Base-by-base conservation (phyloP, 2,113 vertebrate genomes). In the Pao palembangensis region DNA sequence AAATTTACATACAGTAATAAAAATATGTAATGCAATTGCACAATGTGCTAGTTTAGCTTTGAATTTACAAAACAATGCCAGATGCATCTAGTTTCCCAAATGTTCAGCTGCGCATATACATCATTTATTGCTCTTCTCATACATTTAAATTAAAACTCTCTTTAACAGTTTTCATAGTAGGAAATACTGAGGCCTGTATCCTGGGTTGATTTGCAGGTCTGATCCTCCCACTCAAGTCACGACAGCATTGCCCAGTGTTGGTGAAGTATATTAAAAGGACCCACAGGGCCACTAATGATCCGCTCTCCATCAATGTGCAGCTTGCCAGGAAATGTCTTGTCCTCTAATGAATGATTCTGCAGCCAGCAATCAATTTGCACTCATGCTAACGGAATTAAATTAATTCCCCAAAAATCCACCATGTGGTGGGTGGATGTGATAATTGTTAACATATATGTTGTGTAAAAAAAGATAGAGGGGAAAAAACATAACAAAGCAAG, bases 351-450 rank as follows among this genome's bases (percentile, higher is more conserved):
- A 90, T 77, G 77, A 83, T 87, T 88, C 55, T 20, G 70, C 73
- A 81, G 82, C 77, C 65, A 84, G 76, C 85, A 88, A 92, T 93
- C 91, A 79, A 91, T 92, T 86, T 7, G 56, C 19, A 50, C 70
- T 70, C 51, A 78, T 88, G 90, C 88, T 91, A 85, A 76, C 88
- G 84, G 79, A 87, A 87, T 86, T 79, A 84, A 89, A 88, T 75
- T 70, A 61, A 77, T 80, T 71, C 54, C 58, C 67, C 81, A 77
- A 83, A 87, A 88, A 88, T 80, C 80, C 81, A 85, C 69, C 67
- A 75, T 75, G 74, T 55, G 84, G 81, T 81, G 55, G 73, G 79
- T 49, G 76, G 83, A 71, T 79, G 20, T 70, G 57, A 19, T 81
- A 85, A 86, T 85, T 83, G 68, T 86, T 83, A 68, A 82, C 77